Evolutionary conservation across 1,140 invertebrate species (phyloP).

Genomic region (Bombus haemorrhoidalis): DNA sequence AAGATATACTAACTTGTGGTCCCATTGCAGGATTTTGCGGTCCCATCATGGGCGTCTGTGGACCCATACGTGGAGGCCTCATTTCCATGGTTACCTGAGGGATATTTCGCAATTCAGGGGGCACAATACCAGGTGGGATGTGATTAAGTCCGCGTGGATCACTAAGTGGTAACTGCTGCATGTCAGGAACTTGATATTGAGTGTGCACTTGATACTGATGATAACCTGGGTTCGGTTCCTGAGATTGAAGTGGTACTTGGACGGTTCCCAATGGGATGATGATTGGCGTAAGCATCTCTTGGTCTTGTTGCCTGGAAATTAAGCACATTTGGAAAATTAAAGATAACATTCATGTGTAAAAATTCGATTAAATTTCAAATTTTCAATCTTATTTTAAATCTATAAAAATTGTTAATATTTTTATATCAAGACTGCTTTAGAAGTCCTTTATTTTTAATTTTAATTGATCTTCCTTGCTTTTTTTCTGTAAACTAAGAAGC

Average conservation of each 20-base stretch:
- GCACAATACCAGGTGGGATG: constrained; percentile 69
- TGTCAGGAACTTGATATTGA: constrained; percentile 78
- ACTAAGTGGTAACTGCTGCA: constrained; percentile 76
- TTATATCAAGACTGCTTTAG: too few species aligned
- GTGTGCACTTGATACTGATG: constrained; percentile 77
- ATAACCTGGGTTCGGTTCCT: constrained; percentile 72
- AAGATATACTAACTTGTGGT: constrained; percentile 39
- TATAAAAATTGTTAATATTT: background rate
- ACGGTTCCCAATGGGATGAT: constrained; percentile 80
- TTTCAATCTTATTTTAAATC: background rate
- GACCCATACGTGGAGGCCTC: constrained; percentile 72
- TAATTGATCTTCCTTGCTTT: background rate
- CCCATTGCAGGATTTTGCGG: constrained; percentile 66
- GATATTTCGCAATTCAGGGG: constrained; percentile 73
- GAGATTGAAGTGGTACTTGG: constrained; percentile 78
- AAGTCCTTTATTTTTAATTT: background rate
- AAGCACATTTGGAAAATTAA: background rate
- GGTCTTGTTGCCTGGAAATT: constrained; percentile 73
- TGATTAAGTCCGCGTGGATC: constrained; percentile 76
- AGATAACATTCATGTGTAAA: background rate
- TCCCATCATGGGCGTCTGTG: constrained; percentile 64
- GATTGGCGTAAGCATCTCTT: constrained; percentile 80
- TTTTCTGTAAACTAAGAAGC: too few species aligned
- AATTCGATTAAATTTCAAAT: background rate
- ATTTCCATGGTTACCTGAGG: constrained; percentile 78